Evolutionary conservation across 2,113 vertebrate genomes (phyloP), one percentile per base, ranked within the genome.

Genomic region (Scalopus aquaticus): DNA sequence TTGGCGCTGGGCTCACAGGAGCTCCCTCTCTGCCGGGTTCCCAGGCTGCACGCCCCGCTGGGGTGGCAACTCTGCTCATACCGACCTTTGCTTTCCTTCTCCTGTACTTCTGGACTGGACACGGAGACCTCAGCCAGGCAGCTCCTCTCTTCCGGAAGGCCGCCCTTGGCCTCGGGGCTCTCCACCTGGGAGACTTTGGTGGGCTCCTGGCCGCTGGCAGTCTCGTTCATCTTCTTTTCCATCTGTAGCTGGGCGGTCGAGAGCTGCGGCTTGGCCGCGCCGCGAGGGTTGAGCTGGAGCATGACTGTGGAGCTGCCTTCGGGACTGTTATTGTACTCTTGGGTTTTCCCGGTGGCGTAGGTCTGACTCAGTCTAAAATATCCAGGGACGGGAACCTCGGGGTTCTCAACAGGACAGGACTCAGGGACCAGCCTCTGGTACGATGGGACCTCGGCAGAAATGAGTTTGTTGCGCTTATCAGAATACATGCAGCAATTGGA

Each of bases 401-500:
- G 99, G 97, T 99, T 99, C 88, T 99, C 99, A 98, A 99, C 98
- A 80, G 99, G 98, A 96, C 99, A 99, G 87, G 99, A 98, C 95
- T 99, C 99, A 49, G 99, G 98, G 95, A 99, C 98, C 97, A 99
- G 98, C 98, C 98, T 99, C 97, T 99, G 99, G 98, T 99, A 99
- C 94, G 99, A 98, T 97, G 99, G 99, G 97, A 99, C 98, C 94
- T 99, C 99, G 96, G 99, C 98, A 96, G 99, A 98, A 98, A 98
- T 99, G 97, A 99, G 99, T 99, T 99, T 99, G 97, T 99, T 98
- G 98, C 99, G 98, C 98, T 99, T 99, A 98, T 99, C 99, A 96
- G 99, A 99, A 98, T 99, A 99, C 99, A 99, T 99, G 99, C 99
- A 99, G 99, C 99, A 99, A 98, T 99, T 99, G 97, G 98, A 99